A percentile compares a stretch with the other conserved stretches of the same genome.
Evolutionary conservation across 2,797 vertebrate genomes (phyloP).

Genomic region (Eidolon dupreanum): DNA sequence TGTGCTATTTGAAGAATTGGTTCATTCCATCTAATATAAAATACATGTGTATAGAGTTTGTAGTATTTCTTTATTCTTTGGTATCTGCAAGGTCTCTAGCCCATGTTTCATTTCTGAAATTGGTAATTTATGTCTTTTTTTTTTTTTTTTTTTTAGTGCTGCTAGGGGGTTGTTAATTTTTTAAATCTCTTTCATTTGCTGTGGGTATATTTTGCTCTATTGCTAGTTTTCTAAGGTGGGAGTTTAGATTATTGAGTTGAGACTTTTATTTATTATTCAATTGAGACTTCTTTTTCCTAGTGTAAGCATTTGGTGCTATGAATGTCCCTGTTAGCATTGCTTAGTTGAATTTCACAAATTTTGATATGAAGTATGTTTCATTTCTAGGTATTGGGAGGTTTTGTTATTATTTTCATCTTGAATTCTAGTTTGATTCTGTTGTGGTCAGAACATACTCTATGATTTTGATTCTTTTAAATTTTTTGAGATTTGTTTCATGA

Average conservation of each 20-base stretch:
- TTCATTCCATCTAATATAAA: neutral
- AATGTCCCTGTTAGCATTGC: neutral
- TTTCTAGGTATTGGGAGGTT: neutral
- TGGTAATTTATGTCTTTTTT: neutral
- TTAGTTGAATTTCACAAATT: neutral
- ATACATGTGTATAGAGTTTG: neutral
- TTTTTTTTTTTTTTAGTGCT: neutral
- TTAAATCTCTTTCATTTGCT: neutral
- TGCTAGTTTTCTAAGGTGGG: neutral
- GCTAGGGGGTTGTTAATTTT: neutral
- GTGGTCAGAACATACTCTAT: neutral
- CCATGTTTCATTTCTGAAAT: neutral
- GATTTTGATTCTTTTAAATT: constrained; percentile 19
- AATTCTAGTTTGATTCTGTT: neutral
- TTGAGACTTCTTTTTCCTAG: neutral
- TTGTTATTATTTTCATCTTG: neutral
- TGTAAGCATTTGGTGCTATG: neutral
- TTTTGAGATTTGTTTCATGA: neutral
- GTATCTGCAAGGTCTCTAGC: neutral
- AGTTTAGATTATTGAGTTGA: constrained; percentile 2
- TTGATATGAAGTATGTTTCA: neutral
- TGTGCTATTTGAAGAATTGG: neutral
- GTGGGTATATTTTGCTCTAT: neutral
- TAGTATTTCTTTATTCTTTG: neutral
- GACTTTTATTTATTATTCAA: neutral